These are phyloP conservation scores for Sebastes paucispinis DNA, from an alignment of 2,797 vertebrate species.

Conservation along the genomic window DNA sequence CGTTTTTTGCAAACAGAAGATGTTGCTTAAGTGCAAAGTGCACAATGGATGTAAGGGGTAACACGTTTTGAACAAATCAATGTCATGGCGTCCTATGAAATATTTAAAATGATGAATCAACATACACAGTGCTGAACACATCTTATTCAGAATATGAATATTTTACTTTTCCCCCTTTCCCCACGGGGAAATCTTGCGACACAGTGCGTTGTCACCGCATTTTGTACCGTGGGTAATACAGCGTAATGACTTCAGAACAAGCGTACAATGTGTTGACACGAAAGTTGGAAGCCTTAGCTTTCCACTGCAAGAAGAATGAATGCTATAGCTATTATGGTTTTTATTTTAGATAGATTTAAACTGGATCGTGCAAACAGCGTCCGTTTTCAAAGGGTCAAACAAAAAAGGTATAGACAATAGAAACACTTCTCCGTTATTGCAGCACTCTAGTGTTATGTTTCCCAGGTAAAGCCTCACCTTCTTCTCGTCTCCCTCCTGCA, in stretches of 20 bases:
- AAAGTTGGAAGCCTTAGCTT: too few relatives aligned
- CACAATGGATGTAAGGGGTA: not conserved
- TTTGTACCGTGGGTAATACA: too few relatives aligned
- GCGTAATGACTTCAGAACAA: too few relatives aligned
- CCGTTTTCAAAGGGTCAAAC: too few relatives aligned
- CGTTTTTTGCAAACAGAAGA: not conserved
- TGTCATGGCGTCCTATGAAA: not conserved
- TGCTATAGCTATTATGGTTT: too few relatives aligned
- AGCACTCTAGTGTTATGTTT: not conserved
- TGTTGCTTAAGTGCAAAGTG: not conserved
- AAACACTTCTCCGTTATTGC: not conserved
- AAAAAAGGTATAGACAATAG: not conserved
- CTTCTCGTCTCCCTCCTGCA: constrained; percentile 95
- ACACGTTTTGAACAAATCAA: not conserved
- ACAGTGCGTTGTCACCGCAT: accelerated
- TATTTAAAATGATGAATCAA: not conserved
- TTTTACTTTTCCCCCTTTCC: too few relatives aligned
- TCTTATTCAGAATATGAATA: too few relatives aligned
- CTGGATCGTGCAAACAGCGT: accelerated
- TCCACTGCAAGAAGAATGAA: too few relatives aligned
- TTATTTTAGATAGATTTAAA: too few relatives aligned
- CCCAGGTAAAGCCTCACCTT: constrained; percentile 84
- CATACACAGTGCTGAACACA: too few relatives aligned
- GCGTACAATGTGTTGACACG: accelerated
- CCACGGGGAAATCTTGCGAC: too few relatives aligned